phyloP scores from a whole-genome alignment of 1,140 invertebrate species.

The Conus ventricosus region DNA sequence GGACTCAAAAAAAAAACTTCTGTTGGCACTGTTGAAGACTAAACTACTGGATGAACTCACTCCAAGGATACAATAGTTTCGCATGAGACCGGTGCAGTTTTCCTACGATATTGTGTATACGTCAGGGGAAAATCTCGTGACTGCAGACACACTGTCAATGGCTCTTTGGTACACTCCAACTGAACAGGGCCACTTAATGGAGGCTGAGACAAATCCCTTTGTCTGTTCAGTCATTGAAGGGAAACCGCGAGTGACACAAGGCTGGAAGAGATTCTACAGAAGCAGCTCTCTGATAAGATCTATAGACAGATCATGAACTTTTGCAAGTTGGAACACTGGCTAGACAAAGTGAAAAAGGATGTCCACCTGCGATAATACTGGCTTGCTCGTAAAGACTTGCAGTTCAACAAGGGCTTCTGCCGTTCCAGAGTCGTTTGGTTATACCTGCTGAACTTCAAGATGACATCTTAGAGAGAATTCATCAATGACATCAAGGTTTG shows the following conservation, averaged over 20 bases:
- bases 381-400: neutral
- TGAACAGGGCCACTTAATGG: too few species aligned
- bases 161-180: too few species aligned
- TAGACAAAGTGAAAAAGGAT: neutral
- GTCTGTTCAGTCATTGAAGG: neutral
- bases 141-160: too few species aligned
- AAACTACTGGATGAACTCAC: too few species aligned
- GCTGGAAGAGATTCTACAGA: slow-evolving; percentile 19
- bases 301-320: neutral
- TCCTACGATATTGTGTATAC: too few species aligned
- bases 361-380: neutral
- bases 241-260: neutral
- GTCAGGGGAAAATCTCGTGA: too few species aligned
- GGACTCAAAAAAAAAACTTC: slow-evolving; percentile 14
- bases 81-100: too few species aligned
- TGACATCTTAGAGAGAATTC: too few species aligned
- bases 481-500: too few species aligned
- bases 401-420: neutral
- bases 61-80: too few species aligned
- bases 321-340: slow-evolving; percentile 6
- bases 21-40: neutral
- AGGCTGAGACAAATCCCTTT: slow-evolving; percentile 17
- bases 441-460: neutral
- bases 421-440: neutral
- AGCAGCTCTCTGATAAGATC: neutral